These are phyloP conservation scores for Drosophila infuscata DNA, from an alignment of 2,888 invertebrate species.

Conservation along the genomic window DNA sequence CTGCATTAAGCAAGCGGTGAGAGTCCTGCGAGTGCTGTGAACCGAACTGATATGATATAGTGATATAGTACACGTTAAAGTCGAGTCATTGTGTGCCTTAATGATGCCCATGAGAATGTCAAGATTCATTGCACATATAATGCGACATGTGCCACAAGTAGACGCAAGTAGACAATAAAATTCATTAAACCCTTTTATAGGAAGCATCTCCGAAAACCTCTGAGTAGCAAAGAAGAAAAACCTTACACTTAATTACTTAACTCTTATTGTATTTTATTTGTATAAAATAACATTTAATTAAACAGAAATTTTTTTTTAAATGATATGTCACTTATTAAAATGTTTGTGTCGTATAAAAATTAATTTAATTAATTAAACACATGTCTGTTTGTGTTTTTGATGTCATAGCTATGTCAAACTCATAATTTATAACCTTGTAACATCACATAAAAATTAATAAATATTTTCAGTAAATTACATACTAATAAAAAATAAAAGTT, in stretches of 20 bases:
- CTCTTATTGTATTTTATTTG: background rate
- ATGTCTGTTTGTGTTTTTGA: background rate
- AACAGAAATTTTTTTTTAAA: background rate
- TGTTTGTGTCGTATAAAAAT: background rate
- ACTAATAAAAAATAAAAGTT: background rate
- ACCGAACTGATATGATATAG: slow-evolving; percentile 37
- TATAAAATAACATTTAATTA: background rate
- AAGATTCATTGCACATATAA: slow-evolving; percentile 16
- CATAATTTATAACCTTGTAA: background rate
- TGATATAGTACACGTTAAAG: slow-evolving; percentile 42
- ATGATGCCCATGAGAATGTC: slow-evolving; percentile 35
- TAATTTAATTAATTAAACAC: background rate
- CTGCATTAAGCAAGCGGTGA: slow-evolving; percentile 36
- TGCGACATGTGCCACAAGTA: background rate
- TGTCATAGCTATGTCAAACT: background rate
- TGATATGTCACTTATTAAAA: background rate
- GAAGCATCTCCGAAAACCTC: background rate
- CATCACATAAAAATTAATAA: background rate
- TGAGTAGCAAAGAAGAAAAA: background rate
- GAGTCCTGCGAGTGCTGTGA: slow-evolving; percentile 1
- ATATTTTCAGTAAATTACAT: background rate
- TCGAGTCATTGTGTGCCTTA: slow-evolving; percentile 33
- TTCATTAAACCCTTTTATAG: background rate
- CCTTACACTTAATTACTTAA: background rate
- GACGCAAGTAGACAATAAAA: background rate